Conservation (phyloP, 2,113 vertebrate genomes). For the Hemicordylus capensis region DNA sequence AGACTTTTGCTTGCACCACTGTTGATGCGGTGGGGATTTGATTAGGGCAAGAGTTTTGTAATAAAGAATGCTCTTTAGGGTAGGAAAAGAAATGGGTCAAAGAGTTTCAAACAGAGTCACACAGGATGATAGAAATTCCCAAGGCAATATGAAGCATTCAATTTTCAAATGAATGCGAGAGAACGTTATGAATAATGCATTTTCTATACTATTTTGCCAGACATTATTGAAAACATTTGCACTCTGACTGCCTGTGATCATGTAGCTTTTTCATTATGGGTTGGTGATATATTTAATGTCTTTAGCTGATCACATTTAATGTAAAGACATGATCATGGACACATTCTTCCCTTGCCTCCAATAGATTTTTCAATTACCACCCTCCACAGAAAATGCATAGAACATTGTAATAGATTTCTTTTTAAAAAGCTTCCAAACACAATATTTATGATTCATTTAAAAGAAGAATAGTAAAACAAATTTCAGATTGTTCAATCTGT, state of each 20-base stretch:
- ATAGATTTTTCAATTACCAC: slow-evolving; percentile 26
- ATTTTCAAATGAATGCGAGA: slow-evolving; percentile 60
- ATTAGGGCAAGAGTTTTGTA: neutral
- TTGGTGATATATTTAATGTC: slow-evolving; percentile 52
- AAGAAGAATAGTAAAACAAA: too few species aligned
- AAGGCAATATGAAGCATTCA: slow-evolving; percentile 42
- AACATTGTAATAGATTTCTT: neutral
- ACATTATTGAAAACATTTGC: slow-evolving; percentile 69
- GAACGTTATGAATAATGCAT: slow-evolving; percentile 69
- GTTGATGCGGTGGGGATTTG: neutral
- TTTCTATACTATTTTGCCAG: slow-evolving; percentile 61
- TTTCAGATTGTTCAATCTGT: too few species aligned
- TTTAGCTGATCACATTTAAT: slow-evolving; percentile 41
- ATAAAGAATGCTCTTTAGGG: slow-evolving; percentile 51
- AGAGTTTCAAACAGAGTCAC: slow-evolving; percentile 52
- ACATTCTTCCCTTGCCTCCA: slow-evolving; percentile 38
- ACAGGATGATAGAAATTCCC: slow-evolving; percentile 42
- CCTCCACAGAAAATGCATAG: slow-evolving; percentile 35
- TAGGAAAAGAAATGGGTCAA: slow-evolving; percentile 40
- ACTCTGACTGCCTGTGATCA: slow-evolving; percentile 58
- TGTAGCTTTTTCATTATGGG: slow-evolving; percentile 47
- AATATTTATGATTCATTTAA: too few species aligned
- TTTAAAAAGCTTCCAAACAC: too few species aligned
- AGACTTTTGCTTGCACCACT: neutral
- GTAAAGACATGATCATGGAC: slow-evolving; percentile 8